These are phyloP conservation scores for Callimico goeldii DNA, from an alignment of 2,797 vertebrate species.

Conservation along the genomic window DNA sequence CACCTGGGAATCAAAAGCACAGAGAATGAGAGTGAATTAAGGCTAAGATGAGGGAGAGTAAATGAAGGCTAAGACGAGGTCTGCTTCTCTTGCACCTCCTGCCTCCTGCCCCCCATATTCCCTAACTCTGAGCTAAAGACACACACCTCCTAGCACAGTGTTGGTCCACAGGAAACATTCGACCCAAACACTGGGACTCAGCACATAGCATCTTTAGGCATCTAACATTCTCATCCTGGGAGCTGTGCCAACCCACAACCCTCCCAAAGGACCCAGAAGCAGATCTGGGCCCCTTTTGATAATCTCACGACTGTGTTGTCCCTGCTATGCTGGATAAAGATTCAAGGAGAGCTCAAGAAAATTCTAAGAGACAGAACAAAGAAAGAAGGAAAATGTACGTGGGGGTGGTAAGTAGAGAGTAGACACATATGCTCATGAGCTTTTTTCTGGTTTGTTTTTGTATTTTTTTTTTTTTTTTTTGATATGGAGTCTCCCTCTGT, in stretches of 20 bases:
- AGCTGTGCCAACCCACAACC: not conserved
- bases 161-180: not conserved
- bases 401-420: not conserved
- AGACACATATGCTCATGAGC: not conserved
- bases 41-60: not conserved
- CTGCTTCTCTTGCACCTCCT: not conserved
- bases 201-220: not conserved
- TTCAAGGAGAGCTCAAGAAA: not conserved
- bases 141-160: not conserved
- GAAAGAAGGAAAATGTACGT: not conserved
- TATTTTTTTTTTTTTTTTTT: too few species aligned
- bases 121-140: not conserved
- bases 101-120: not conserved
- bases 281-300: not conserved
- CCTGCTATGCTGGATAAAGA: not conserved
- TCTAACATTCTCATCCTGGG: not conserved
- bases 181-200: not conserved
- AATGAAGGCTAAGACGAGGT: not conserved
- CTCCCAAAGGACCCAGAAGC: not conserved
- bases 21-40: not conserved
- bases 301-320: not conserved
- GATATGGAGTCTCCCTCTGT: too few species aligned
- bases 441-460: not conserved
- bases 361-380: not conserved
- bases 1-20: constrained; percentile 86